Conservation (phyloP, 2,113 vertebrate genomes). For the Microcebus murinus region DNA sequence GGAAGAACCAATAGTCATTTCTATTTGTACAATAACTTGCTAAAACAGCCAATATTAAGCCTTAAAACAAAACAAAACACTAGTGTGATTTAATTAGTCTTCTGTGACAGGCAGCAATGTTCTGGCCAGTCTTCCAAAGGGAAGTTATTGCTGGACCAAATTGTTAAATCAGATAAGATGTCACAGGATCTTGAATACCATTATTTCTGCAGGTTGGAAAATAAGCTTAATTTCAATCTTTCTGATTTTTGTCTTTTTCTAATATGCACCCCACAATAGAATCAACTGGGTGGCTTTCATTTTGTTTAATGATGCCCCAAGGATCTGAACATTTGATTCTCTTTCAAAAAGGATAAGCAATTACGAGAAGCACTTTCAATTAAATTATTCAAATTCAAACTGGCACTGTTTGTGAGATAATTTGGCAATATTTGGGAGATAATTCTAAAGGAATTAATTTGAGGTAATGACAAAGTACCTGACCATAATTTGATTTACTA, state of each 20-base stretch:
- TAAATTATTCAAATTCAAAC: slow-evolving; percentile 70
- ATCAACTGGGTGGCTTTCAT: slow-evolving; percentile 51
- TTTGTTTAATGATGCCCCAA: slow-evolving; percentile 69
- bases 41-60: not conserved
- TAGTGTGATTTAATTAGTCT: not conserved
- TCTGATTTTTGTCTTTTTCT: not conserved
- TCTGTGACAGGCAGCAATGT: not conserved
- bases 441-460: slow-evolving; percentile 49
- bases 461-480: slow-evolving; percentile 7
- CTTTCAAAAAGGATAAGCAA: slow-evolving; percentile 60
- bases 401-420: slow-evolving; percentile 49
- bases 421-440: slow-evolving; percentile 52
- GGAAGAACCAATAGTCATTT: not conserved
- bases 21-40: not conserved
- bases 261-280: not conserved
- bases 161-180: slow-evolving; percentile 24
- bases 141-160: not conserved
- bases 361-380: slow-evolving; percentile 56
- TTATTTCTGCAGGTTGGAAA: slow-evolving; percentile 11
- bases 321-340: slow-evolving; percentile 56
- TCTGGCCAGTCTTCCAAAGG: slow-evolving; percentile 17
- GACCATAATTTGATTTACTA: slow-evolving; percentile 7
- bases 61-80: not conserved
- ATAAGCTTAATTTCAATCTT: slow-evolving; percentile 48
- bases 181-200: slow-evolving; percentile 30